Evolutionary conservation across 2,797 vertebrate species (phyloP).

Genomic region (Geotrypetes seraphini): DNA sequence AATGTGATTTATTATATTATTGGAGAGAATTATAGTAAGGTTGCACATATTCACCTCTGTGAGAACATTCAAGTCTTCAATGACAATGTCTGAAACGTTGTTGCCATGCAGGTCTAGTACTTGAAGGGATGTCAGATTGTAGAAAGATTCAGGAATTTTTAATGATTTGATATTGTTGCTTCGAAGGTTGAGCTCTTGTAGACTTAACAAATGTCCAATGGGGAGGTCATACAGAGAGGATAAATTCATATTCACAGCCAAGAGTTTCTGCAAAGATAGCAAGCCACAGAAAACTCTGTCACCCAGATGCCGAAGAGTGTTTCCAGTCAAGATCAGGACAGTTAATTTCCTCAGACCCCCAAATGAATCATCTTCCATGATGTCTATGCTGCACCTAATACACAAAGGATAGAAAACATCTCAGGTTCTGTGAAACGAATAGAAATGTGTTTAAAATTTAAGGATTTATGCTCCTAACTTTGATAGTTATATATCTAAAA

Average conservation of each 20-base stretch:
- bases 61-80: slow-evolving; percentile 38
- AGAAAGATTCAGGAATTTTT: slow-evolving; percentile 49
- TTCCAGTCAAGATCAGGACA: slow-evolving; percentile 61
- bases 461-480: too few relatives aligned
- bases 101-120: slow-evolving; percentile 50
- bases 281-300: slow-evolving; percentile 40
- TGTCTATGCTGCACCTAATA: slow-evolving; percentile 46
- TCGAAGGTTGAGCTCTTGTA: slow-evolving; percentile 52
- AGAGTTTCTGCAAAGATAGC: slow-evolving; percentile 35
- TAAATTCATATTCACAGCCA: slow-evolving; percentile 45
- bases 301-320: slow-evolving; percentile 41
- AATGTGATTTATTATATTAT: slow-evolving; percentile 50
- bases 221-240: slow-evolving; percentile 39
- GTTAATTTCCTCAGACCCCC: slow-evolving; percentile 44
- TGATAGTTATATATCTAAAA: too few relatives aligned
- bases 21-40: slow-evolving; percentile 53
- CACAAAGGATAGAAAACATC: not conserved
- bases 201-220: slow-evolving; percentile 41
- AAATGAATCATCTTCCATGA: slow-evolving; percentile 53
- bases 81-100: slow-evolving; percentile 41
- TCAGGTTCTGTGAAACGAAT: not conserved
- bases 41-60: slow-evolving; percentile 18
- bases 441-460: too few relatives aligned
- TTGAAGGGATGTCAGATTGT: slow-evolving; percentile 34
- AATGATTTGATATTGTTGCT: slow-evolving; percentile 51